A percentile compares a stretch with the other conserved stretches of the same genome.
These are phyloP conservation scores for Sesia apiformis DNA, from an alignment of 2,888 invertebrate species.

Conservation along the genomic window DNA sequence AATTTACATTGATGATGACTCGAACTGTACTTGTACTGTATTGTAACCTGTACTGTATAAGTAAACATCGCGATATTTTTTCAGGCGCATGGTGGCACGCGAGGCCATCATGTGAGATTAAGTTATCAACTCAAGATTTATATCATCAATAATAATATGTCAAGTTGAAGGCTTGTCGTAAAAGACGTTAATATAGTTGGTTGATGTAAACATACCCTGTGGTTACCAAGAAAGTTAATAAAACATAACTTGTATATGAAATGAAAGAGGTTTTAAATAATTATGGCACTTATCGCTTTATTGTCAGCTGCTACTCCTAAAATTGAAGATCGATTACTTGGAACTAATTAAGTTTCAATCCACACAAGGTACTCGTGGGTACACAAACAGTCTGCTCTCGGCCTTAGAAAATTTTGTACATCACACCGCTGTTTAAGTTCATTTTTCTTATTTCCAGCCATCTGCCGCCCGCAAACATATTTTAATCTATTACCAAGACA, in stretches of 20 bases:
- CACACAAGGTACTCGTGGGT: no score
- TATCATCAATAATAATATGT: conserved; percentile 38
- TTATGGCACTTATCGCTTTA: conserved; percentile 15
- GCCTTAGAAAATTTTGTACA: no score
- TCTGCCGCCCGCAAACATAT: no score
- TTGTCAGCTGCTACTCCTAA: conserved; percentile 4
- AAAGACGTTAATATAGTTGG: conserved; percentile 18
- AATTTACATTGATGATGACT: not conserved
- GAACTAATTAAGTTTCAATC: no score
- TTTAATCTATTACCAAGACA: no score
- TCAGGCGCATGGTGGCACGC: conserved; percentile 9
- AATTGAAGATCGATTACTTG: not conserved
- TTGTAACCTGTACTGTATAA: not conserved
- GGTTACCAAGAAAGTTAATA: conserved; percentile 32
- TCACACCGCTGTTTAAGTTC: no score
- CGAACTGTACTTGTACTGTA: not conserved
- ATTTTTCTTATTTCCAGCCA: no score
- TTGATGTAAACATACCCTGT: conserved; percentile 18
- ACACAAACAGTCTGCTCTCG: no score
- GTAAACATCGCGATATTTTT: not conserved
- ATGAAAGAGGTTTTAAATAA: conserved; percentile 23
- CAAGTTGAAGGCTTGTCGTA: conserved; percentile 16
- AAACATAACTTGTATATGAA: conserved; percentile 22
- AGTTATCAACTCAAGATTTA: conserved; percentile 49
- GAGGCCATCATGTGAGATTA: conserved; percentile 35